Percentiles rank a stretch among this genome's conserved stretches.
These are phyloP conservation scores for Sminthurides bifidus DNA, from an alignment of 1,140 invertebrate species.

Conservation along the genomic window DNA sequence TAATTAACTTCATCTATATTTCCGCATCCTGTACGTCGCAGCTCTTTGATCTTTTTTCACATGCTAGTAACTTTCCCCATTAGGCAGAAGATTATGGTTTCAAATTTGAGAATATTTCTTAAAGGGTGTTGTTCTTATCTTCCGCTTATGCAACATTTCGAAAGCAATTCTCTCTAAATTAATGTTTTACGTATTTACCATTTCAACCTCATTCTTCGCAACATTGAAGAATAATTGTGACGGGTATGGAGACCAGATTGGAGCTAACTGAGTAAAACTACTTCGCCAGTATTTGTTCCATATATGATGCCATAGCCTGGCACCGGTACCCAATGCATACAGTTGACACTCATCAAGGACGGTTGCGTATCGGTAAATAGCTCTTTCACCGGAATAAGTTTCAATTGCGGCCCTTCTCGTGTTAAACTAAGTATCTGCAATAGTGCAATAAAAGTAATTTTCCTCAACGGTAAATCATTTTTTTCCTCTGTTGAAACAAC, in stretches of 20 bases:
- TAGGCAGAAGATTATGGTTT: too few relatives aligned
- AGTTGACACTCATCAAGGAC: slow-evolving; percentile 16
- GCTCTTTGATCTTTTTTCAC: too few relatives aligned
- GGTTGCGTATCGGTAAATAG: slow-evolving; percentile 25
- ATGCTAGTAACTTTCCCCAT: too few relatives aligned
- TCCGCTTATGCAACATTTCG: too few relatives aligned
- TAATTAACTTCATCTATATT: too few relatives aligned
- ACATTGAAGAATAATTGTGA: not conserved
- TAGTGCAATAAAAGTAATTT: not conserved
- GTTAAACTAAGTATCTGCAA: slow-evolving; percentile 27
- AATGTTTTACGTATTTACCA: not conserved
- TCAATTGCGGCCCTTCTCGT: slow-evolving; percentile 15
- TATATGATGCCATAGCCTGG: slow-evolving; percentile 31
- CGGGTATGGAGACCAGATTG: too few relatives aligned
- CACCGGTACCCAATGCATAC: slow-evolving; percentile 26
- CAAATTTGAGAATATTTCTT: too few relatives aligned
- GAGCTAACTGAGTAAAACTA: slow-evolving; percentile 27
- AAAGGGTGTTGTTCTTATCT: too few relatives aligned
- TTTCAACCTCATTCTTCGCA: not conserved
- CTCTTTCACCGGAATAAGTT: slow-evolving; percentile 29
- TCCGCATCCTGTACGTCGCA: too few relatives aligned
- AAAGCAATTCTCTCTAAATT: too few relatives aligned
- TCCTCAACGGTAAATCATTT: not conserved
- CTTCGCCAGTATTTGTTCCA: slow-evolving; percentile 31
- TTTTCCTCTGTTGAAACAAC: not conserved